Base-by-base conservation (phyloP, 2,888 invertebrate species). In the Philereme transversata region DNA sequence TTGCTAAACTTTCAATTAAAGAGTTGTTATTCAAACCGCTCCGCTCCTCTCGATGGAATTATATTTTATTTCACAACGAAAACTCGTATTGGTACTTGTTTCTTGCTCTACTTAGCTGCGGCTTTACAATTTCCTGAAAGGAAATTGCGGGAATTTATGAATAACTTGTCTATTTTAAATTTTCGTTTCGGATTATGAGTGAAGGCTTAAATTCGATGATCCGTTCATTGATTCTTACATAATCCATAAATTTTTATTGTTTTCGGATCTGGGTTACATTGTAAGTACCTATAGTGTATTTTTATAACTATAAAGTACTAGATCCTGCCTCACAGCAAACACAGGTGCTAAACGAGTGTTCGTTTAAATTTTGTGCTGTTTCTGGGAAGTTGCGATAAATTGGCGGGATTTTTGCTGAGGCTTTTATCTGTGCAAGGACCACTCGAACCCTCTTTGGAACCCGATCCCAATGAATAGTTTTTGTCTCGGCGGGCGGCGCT, bases 1-100 rank as follows among this genome's bases (percentile, higher is more conserved):
- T 91, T 91, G 90, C 91, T 90, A 90, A 91, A 92, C 91, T 92
- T 92, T 92, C 92, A 90, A 92, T 91, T 91, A 92, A 91, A 92
- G 91, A 92, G 91, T 90, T 91, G 91, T 90, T 92, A 90, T 88
- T 90, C 88, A 88, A 89, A 89, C 91, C 88, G 86, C 90, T 84
- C 79, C 74, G 82, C 76, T 85, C 81, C 84, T 82, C 83, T 83
- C 83, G 77, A 78, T 75, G 84, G 78, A 86, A 89, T 92, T 89
- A 89, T 90, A 85, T 90, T 89, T 89, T 90, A 90, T 90, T 87
- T 84, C 80, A 76, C 82, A 83, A 82, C 79, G 84, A 78, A 83
- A 83, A 80, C 82, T 86, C 84, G 81, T 81, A 85, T 82, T 82
- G 83, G 80, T 84, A 82, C 84, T 88, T 86, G 83, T 87, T 87